A percentile compares a stretch with the other conserved stretches of the same genome.
Evolutionary conservation across 2,113 vertebrate species (phyloP).

Genomic region (Butastur rufipennis): DNA sequence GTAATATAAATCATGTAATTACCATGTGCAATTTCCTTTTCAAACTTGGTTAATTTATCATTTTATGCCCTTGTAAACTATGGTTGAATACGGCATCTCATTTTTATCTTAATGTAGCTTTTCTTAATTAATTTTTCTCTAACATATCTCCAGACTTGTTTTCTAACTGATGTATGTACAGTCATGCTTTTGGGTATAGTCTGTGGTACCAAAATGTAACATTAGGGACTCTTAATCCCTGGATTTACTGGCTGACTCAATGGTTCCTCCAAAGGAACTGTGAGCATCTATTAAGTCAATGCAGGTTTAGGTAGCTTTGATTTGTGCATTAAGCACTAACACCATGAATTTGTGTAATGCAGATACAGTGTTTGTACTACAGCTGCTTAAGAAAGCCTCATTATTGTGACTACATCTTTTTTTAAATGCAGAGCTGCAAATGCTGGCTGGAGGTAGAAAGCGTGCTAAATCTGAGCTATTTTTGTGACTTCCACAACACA

Average conservation of each 20-base stretch:
- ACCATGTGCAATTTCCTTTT: slow-evolving; percentile 26
- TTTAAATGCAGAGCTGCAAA: neutral
- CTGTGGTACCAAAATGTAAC: neutral
- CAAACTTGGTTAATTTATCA: slow-evolving; percentile 3
- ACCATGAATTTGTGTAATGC: neutral
- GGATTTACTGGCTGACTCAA: neutral
- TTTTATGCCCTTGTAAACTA: slow-evolving; percentile 4
- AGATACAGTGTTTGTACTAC: neutral
- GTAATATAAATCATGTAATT: slow-evolving; percentile 46
- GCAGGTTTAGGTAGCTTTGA: neutral
- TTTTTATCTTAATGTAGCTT: neutral
- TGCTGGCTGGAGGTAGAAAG: neutral
- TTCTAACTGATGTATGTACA: accelerated
- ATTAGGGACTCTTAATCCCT: neutral
- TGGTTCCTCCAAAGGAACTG: neutral
- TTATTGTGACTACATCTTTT: neutral
- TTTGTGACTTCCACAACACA: neutral
- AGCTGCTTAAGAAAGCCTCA: neutral
- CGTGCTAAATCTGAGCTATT: neutral
- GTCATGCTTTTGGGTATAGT: neutral
- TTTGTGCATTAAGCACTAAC: neutral
- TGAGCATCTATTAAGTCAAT: neutral
- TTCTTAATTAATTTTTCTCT: neutral
- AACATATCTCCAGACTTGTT: neutral
- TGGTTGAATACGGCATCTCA: neutral